phyloP scores from a whole-genome alignment of 1,140 invertebrate species.

The Leptinotarsa defecta region DNA sequence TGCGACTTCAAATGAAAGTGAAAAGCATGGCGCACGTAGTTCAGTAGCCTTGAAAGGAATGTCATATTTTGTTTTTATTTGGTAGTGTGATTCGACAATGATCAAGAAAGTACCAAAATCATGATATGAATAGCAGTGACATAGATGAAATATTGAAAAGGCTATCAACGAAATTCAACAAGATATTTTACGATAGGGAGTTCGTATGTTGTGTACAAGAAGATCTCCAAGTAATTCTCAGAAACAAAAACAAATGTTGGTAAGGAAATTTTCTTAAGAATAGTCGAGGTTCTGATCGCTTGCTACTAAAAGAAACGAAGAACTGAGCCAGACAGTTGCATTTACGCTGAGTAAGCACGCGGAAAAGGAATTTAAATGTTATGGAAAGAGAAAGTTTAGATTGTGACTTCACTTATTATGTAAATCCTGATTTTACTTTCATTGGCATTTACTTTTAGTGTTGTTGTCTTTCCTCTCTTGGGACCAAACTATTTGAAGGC shows the following conservation, averaged over 20 bases:
- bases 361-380: conserved; percentile 46
- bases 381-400: conserved; percentile 46
- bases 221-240: conserved; percentile 43
- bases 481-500: conserved; percentile 48
- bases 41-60: conserved; percentile 3
- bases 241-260: conserved; percentile 44
- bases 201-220: conserved; percentile 47
- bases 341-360: conserved; percentile 15
- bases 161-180: conserved; percentile 48
- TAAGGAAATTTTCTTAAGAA: conserved; percentile 32
- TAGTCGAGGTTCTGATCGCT: too few species aligned
- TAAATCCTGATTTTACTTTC: conserved; percentile 52
- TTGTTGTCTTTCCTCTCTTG: conserved; percentile 48
- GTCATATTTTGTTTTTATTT: not conserved
- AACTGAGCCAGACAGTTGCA: conserved; percentile 4
- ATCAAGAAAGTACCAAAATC: conserved; percentile 2
- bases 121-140: conserved; percentile 42
- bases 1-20: not conserved
- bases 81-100: conserved; percentile 1
- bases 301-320: not conserved
- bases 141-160: conserved; percentile 45
- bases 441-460: conserved; percentile 51
- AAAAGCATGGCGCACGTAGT: not conserved
- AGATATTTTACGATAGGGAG: conserved; percentile 47
- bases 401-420: conserved; percentile 48